A percentile compares a stretch with the other conserved stretches of the same genome.
phyloP scores from a whole-genome alignment of 2,888 invertebrate species.

The Mantis religiosa region DNA sequence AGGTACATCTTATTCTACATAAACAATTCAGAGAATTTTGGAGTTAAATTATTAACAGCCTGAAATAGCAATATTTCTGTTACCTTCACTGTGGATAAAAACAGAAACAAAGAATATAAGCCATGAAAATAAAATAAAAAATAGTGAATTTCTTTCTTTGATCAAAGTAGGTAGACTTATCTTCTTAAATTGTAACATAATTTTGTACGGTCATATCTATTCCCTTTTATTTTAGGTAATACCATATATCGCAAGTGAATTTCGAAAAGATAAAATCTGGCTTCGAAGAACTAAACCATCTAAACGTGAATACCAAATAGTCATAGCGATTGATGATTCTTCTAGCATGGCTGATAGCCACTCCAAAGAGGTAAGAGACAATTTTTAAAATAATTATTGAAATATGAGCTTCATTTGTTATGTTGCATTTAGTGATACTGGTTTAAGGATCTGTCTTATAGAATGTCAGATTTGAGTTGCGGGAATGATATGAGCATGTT shows the following conservation, averaged over 20 bases:
- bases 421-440: no score
- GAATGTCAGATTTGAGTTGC: no score
- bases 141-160: not conserved
- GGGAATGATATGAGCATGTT: no score
- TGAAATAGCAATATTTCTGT: no score
- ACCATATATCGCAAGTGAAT: slow-evolving; percentile 98
- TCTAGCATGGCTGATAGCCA: slow-evolving; percentile 85
- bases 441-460: no score
- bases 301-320: slow-evolving; percentile 92
- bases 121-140: not conserved
- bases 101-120: no score
- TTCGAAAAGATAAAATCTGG: slow-evolving; percentile 99
- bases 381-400: no score
- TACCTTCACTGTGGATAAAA: no score
- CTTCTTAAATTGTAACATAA: not conserved
- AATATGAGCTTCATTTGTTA: no score
- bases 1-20: slow-evolving; percentile 41
- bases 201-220: not conserved
- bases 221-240: slow-evolving; percentile 57
- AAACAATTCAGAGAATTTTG: no score
- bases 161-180: not conserved
- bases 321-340: slow-evolving; percentile 95
- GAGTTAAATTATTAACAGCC: no score
- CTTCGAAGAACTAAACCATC: slow-evolving; percentile 90
- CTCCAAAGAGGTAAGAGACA: slow-evolving; percentile 55